Base-by-base conservation (phyloP, 2,113 vertebrate species). In the Tenrec ecaudatus region DNA sequence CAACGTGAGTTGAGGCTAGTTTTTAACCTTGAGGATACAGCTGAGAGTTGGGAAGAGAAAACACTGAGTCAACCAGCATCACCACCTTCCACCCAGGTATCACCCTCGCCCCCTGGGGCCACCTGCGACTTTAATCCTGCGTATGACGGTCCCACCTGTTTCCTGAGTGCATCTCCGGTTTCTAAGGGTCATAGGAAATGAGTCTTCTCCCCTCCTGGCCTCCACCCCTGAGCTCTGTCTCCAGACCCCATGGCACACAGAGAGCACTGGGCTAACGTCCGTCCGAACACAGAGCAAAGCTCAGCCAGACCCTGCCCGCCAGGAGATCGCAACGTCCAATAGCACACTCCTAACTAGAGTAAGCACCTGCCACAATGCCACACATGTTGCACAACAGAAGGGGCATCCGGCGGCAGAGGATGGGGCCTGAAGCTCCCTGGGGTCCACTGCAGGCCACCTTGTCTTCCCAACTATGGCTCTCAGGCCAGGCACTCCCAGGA, bases 361-460 rank as follows among this genome's bases (percentile, higher is more conserved):
- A 20, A 57, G 60, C 15, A 8, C 29, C 71, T 53, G 33, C 22
- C 20, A 14, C 1, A 22, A 57, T 33, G 6, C 64, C 3, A 1
- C 60, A 5, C 23, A 15, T 14, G 14, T 6, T 64, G n/a, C 22
- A 36, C 17, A 57, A 8, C 25, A 3, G 7, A 1, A 23, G 36
- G 29, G 33, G 22, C 17, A n/a, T 64, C n/a, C 10, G 11, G 9
- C 10, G 31, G 36, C 12, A 7, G 4, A n/a, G 33, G 17, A 79
- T 4, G 0, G 25, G 27, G 3, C 29, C 11, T 0, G 15, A 14
- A 58, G 25, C 3, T 0, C n/a, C 40, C 36, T 43, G 27, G 9
- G 6, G n/a, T 3, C 27, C 53, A 33, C 20, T 17, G 19, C 6
- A 16, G 57, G 53, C 31, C 0, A 1, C 36, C 33, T 19, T 66